These are phyloP conservation scores for Penaeus indicus DNA, from an alignment of 1,140 invertebrate species.

Conservation along the genomic window DNA sequence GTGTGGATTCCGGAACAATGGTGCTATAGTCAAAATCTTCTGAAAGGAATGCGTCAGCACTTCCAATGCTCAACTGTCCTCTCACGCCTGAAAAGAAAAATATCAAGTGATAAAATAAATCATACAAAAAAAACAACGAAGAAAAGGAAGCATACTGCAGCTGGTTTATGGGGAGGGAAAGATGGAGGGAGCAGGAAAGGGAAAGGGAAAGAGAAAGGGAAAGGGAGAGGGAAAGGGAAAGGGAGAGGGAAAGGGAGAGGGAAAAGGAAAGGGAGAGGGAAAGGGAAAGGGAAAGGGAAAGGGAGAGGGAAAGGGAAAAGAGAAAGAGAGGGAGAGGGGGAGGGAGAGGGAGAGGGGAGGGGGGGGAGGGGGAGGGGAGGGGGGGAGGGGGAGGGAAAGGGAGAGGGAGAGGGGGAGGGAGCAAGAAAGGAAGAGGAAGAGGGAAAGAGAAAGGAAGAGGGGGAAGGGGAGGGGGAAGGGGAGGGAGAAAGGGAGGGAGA, in stretches of 20 bases:
- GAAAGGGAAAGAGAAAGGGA: not conserved
- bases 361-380: not conserved
- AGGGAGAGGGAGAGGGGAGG: not conserved
- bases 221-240: not conserved
- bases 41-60: constrained; percentile 35
- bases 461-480: not conserved
- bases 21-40: constrained; percentile 34
- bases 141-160: not conserved
- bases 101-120: too few relatives aligned
- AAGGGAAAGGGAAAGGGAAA: not conserved
- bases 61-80: constrained; percentile 49
- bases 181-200: not conserved
- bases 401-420: not conserved
- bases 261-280: not conserved
- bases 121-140: too few relatives aligned
- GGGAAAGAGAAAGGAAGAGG: not conserved
- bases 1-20: not conserved
- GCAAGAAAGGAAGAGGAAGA: not conserved
- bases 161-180: not conserved
- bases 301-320: not conserved
- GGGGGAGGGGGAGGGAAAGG: not conserved
- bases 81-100: constrained; percentile 34
- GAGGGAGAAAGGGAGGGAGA: not conserved
- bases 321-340: not conserved
- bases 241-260: not conserved